Evolutionary conservation across 2,888 invertebrate species (phyloP), one percentile per base, ranked within the genome.

Genomic region (Biston stratarius): DNA sequence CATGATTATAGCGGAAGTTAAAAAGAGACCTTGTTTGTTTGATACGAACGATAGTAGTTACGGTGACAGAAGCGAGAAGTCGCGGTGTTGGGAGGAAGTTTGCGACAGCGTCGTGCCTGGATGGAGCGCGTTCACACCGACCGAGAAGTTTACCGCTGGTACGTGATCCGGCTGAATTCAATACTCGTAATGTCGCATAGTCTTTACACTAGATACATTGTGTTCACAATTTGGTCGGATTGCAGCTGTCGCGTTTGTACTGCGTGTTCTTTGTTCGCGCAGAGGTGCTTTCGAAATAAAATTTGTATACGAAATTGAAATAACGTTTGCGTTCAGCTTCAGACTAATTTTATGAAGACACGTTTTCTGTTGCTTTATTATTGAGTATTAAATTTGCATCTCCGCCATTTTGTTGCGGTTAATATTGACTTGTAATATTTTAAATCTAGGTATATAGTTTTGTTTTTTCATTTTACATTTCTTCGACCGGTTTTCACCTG

Each of bases 191-290:
- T 60, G 58, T 59, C 81, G 74, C 68, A 71, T 76, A 71, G 67
- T 53, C 49, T 68, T 64, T 74, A 71, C 66, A 74, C 33, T 42
- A 12, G 6, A 33, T 49, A 11, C 24, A 24, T n/a, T 6, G 55
- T 51, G 73, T 74, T 73, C 74, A 53, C 68, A 78, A 82, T 82
- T 84, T 82, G 83, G 85, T 82, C 87, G 87, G 75, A 56, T 83
- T 82, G 82, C 84, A 83, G 84, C 83, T 83, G 87, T 83, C 86
- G 88, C 86, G 86, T 81, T 79, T 78, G 75, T 83, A 81, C 86
- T 91, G 92, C 92, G 91, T 89, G 88, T 83, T 91, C 92, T 92
- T 92, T 92, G 91, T 91, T 88, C 84, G 73, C 77, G 74, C 83
- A 74, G 74, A 81, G 53, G 70, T 85, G 89, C 91, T 91, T 91